Base-by-base conservation (phyloP, 2,797 vertebrate genomes). In the Hypotaenidia philippensis region DNA sequence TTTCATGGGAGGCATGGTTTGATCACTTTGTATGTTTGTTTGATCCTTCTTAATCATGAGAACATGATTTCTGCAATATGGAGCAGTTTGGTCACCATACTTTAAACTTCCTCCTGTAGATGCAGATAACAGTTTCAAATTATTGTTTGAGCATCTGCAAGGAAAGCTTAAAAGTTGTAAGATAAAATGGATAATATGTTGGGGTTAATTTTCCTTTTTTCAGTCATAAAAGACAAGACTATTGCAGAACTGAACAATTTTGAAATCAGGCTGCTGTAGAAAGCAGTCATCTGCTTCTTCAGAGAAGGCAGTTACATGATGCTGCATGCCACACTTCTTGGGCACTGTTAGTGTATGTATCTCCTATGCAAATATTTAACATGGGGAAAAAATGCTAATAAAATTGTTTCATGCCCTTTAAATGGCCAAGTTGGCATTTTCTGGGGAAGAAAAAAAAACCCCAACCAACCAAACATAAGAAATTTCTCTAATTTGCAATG, bases 101-200 rank as follows among this genome's bases (percentile, higher is more conserved):
- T 87, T 85, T 66, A 70, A 80, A 83, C 31, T 83, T 93, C 56
- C 53, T 77, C 19, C 20, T 0, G 1, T 50, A 87, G 49, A 80
- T 83, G 74, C 64, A 83, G 32, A 71, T 85, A 70, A 38, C 61
- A 68, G 32, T 89, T 89, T 85, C 15, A 34, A 68, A 83, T 68
- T 78, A 74, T 68, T 84, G 57, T 71, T 92, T 77, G 57, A 87
- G 52, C 3, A 68, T 88, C 64, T 91, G 65, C 38, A 91, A 91
- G 49, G 78, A 93, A 77, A 80, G 75, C 10, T 72, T 82, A 47
- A 19, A 34, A 93, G 70, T 32, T 53, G 22, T 29, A 74, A 87
- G 49, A 56, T 41, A 89, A 91, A 96, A 79, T 41, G 6, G 52
- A 87, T 72, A 72, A 61, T 0, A 38, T 22, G 2, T 27, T 10